Percentiles rank a stretch among this genome's conserved stretches.
These are phyloP conservation scores for Eumacrocentrus americanus DNA, from an alignment of 2,888 invertebrate species.

Conservation along the genomic window DNA sequence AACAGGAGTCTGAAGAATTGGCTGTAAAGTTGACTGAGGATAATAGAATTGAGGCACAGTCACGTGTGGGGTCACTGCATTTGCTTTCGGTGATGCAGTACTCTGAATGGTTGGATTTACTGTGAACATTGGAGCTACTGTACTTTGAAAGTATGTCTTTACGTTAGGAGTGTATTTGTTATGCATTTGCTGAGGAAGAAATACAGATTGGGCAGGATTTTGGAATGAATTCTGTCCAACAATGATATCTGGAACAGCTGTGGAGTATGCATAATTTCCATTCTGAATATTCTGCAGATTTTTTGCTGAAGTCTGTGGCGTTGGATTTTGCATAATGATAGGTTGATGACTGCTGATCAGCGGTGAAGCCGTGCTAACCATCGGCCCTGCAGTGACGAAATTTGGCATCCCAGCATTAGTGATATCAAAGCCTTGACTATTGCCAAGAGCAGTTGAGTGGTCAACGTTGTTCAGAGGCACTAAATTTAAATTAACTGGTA, in stretches of 20 bases:
- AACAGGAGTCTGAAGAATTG: slow-evolving; percentile 32
- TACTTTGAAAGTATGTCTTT: slow-evolving; percentile 45
- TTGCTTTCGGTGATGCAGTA: slow-evolving; percentile 32
- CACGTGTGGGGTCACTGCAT: slow-evolving; percentile 29
- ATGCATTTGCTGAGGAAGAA: slow-evolving; percentile 42
- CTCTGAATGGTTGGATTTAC: slow-evolving; percentile 42
- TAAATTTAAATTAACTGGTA: slow-evolving; percentile 53
- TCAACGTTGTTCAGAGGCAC: slow-evolving; percentile 58
- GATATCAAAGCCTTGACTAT: slow-evolving; percentile 63
- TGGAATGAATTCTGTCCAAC: slow-evolving; percentile 53
- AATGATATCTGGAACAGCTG: slow-evolving; percentile 50
- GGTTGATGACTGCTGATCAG: slow-evolving; percentile 42
- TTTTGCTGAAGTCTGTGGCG: slow-evolving; percentile 26
- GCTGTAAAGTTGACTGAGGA: slow-evolving; percentile 32
- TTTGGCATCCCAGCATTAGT: slow-evolving; percentile 58
- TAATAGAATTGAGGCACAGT: slow-evolving; percentile 26
- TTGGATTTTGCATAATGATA: slow-evolving; percentile 7
- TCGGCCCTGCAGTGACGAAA: slow-evolving; percentile 43
- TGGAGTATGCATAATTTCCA: slow-evolving; percentile 41
- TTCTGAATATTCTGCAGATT: slow-evolving; percentile 34
- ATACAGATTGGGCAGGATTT: slow-evolving; percentile 47
- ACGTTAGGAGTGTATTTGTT: slow-evolving; percentile 39
- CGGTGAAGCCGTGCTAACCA: slow-evolving; percentile 44
- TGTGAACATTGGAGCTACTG: slow-evolving; percentile 48
- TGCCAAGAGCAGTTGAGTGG: slow-evolving; percentile 61